Evolutionary conservation across 2,888 invertebrate genomes (phyloP).

Genomic region (Drosophila affinis): DNA sequence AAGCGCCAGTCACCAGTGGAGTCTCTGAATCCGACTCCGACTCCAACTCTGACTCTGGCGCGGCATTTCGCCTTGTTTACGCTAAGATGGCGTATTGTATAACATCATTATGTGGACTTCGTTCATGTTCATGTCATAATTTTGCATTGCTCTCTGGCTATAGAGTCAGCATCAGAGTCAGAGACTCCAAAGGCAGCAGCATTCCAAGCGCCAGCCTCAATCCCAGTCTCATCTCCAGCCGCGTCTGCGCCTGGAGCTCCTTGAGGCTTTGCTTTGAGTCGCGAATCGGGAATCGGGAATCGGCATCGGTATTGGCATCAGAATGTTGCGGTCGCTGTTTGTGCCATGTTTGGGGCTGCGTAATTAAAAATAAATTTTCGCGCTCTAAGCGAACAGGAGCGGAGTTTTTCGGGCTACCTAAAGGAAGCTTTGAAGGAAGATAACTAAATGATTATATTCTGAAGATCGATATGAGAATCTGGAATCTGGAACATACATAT

Average conservation of each 20-base stretch:
- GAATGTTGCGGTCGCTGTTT: conserved; percentile 70
- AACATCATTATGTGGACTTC: conserved; percentile 82
- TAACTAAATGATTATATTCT: too few species aligned
- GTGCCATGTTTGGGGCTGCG: conserved; percentile 72
- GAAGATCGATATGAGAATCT: background rate
- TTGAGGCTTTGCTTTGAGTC: conserved; percentile 27
- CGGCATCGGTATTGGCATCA: conserved; percentile 56
- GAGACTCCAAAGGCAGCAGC: conserved; percentile 18
- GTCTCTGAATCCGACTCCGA: conserved; percentile 23
- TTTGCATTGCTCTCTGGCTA: conserved; percentile 65
- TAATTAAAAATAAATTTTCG: conserved; percentile 80
- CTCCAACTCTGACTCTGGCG: conserved; percentile 40
- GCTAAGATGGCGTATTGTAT: conserved; percentile 82
- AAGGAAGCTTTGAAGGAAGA: background rate
- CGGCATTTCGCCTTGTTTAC: conserved; percentile 76
- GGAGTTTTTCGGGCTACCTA: conserved; percentile 11
- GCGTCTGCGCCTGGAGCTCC: conserved; percentile 28
- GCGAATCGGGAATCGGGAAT: conserved; percentile 16
- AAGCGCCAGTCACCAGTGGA: conserved; percentile 54
- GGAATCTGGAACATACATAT: too few species aligned
- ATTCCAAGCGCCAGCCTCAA: conserved; percentile 9
- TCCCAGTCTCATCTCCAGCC: conserved; percentile 50
- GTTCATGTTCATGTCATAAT: conserved; percentile 83
- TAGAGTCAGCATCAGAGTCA: conserved; percentile 37
- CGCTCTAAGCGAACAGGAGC: conserved; percentile 58